Conservation (phyloP, 2,888 invertebrate genomes). For the Aporophyla lueneburgensis region DNA sequence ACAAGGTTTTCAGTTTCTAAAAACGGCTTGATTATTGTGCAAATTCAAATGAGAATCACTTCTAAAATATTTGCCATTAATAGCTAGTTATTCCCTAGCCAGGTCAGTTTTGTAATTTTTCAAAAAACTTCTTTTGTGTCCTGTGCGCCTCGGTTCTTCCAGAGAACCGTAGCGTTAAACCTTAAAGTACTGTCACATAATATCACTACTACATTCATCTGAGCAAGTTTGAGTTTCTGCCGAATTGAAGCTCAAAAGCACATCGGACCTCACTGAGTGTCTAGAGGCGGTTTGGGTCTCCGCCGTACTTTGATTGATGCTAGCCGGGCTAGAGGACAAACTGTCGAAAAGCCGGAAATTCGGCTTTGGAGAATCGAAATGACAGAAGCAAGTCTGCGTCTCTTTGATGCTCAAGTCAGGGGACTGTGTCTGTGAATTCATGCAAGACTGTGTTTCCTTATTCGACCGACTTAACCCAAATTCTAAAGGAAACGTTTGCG, state of each 20-base stretch:
- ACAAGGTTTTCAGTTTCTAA: too few relatives aligned
- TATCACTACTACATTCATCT: slow-evolving; percentile 70
- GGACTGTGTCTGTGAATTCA: slow-evolving; percentile 78
- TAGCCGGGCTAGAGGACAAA: slow-evolving; percentile 75
- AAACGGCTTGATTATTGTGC: too few relatives aligned
- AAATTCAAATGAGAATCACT: too few relatives aligned
- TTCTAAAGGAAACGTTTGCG: slow-evolving; percentile 84
- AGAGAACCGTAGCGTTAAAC: not conserved
- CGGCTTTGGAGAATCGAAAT: slow-evolving; percentile 77
- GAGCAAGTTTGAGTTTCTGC: slow-evolving; percentile 84
- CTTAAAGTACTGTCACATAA: slow-evolving; percentile 68
- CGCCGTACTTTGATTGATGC: slow-evolving; percentile 77
- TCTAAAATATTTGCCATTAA: too few relatives aligned
- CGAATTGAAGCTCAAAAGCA: slow-evolving; percentile 77
- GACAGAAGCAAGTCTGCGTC: slow-evolving; percentile 84
- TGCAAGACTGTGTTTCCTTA: slow-evolving; percentile 77
- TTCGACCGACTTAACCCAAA: slow-evolving; percentile 80
- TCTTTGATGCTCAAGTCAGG: slow-evolving; percentile 85
- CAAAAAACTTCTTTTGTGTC: too few relatives aligned
- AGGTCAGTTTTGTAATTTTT: too few relatives aligned
- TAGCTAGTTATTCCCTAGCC: too few relatives aligned
- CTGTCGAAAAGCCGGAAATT: slow-evolving; percentile 78
- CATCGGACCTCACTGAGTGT: slow-evolving; percentile 73
- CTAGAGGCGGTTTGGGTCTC: slow-evolving; percentile 82
- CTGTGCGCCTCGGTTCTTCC: too few relatives aligned